Evolutionary conservation across 2,888 invertebrate species (phyloP).

Genomic region (Rambutsinella grinnellia): DNA sequence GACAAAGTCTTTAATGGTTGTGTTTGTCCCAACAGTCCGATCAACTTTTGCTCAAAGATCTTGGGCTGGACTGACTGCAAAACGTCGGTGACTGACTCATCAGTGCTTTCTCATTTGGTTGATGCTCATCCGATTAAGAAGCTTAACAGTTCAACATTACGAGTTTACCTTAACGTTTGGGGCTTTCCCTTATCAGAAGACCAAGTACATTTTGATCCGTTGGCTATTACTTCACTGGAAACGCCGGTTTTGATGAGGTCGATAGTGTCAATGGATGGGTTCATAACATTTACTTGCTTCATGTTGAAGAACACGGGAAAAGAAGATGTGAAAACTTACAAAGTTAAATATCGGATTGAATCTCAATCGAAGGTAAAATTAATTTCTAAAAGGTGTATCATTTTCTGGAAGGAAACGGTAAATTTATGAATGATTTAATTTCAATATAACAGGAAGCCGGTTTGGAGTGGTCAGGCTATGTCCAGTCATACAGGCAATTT

Average conservation of each 20-base stretch:
- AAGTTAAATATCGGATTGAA: conserved; percentile 34
- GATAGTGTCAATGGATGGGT: conserved; percentile 27
- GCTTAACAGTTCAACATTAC: conserved; percentile 22
- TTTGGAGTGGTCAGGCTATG: conserved; percentile 34
- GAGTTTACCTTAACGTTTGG: conserved; percentile 36
- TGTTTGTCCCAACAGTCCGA: conserved; percentile 8
- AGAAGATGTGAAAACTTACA: conserved; percentile 33
- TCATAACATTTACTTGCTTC: conserved; percentile 33
- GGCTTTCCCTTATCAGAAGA: conserved; percentile 35
- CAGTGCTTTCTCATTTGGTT: conserved; percentile 23
- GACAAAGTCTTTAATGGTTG: too few species aligned
- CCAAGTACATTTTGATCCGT: conserved; percentile 38
- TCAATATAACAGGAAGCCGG: conserved; percentile 23
- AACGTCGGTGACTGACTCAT: conserved; percentile 20
- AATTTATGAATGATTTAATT: background rate
- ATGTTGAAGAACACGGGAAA: conserved; percentile 25
- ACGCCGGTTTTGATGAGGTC: conserved; percentile 29
- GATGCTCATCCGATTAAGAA: conserved; percentile 26
- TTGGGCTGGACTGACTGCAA: conserved; percentile 33
- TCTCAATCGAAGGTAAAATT: conserved; percentile 22
- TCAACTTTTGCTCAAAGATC: conserved; percentile 33
- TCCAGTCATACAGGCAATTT: conserved; percentile 35
- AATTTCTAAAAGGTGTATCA: conserved; percentile 4
- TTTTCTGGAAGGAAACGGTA: background rate
- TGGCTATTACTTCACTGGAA: conserved; percentile 24